Conservation (phyloP, 2,797 vertebrate genomes). For the Phataginus tetradactyla region DNA sequence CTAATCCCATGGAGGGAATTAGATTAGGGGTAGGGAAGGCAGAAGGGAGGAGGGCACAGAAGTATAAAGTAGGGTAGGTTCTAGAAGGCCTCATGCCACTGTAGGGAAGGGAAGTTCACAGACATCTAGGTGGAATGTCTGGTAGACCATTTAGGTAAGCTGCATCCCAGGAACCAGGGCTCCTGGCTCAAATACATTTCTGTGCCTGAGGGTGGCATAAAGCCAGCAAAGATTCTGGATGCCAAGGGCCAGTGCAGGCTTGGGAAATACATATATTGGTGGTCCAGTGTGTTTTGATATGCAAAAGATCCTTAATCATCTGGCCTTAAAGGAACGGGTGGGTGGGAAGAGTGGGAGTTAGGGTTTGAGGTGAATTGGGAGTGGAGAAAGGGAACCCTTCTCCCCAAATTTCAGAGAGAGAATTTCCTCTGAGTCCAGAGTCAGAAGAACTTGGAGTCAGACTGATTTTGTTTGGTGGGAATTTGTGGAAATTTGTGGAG, state of each 20-base stretch:
- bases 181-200: not conserved
- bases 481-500: not conserved
- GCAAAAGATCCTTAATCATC: not conserved
- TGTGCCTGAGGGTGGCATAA: not conserved
- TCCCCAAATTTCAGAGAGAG: not conserved
- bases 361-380: not conserved
- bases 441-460: not conserved
- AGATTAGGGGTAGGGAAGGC: not conserved
- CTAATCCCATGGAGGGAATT: not conserved
- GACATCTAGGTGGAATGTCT: not conserved
- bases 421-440: not conserved
- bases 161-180: not conserved
- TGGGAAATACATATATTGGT: not conserved
- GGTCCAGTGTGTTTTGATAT: not conserved
- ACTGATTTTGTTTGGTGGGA: constrained; percentile 5
- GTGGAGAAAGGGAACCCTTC: not conserved
- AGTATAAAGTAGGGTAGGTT: not conserved
- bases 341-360: not conserved
- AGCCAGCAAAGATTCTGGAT: not conserved
- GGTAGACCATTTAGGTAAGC: not conserved
- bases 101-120: not conserved
- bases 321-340: not conserved
- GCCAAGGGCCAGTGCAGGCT: not conserved
- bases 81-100: not conserved
- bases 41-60: not conserved